Conservation (phyloP, 37 sponge, comb jelly and placozoan genomes). For the Sycon ciliatum region DNA sequence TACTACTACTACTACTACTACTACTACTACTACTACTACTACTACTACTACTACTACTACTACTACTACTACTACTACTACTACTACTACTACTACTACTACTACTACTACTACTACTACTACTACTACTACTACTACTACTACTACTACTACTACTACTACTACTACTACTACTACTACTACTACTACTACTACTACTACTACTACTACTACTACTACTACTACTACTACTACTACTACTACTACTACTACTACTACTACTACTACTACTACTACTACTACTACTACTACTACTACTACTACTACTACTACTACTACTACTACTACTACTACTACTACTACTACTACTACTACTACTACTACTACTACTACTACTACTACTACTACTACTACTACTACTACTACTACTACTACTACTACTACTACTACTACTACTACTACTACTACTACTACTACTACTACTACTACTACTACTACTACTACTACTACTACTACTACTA, state of each 20-base stretch:
- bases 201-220: constrained; percentile 9
- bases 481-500: constrained; percentile 9
- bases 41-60: constrained; percentile 9
- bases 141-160: constrained; percentile 9
- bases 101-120: constrained; percentile 9
- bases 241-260: constrained; percentile 9
- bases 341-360: constrained; percentile 9
- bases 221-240: constrained; percentile 9
- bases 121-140: constrained; percentile 9
- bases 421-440: constrained; percentile 9
- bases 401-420: constrained; percentile 9
- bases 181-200: constrained; percentile 9
- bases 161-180: constrained; percentile 9
- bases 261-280: constrained; percentile 9
- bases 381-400: constrained; percentile 9
- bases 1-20: constrained; percentile 9
- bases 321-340: constrained; percentile 9
- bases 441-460: constrained; percentile 9
- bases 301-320: constrained; percentile 9
- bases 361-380: constrained; percentile 9
- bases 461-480: constrained; percentile 9
- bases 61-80: constrained; percentile 9
- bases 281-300: constrained; percentile 9
- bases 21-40: constrained; percentile 9
- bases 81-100: constrained; percentile 9